phyloP scores from a whole-genome alignment of 1,140 invertebrate genomes.

The Rhizoglyphus robini region DNA sequence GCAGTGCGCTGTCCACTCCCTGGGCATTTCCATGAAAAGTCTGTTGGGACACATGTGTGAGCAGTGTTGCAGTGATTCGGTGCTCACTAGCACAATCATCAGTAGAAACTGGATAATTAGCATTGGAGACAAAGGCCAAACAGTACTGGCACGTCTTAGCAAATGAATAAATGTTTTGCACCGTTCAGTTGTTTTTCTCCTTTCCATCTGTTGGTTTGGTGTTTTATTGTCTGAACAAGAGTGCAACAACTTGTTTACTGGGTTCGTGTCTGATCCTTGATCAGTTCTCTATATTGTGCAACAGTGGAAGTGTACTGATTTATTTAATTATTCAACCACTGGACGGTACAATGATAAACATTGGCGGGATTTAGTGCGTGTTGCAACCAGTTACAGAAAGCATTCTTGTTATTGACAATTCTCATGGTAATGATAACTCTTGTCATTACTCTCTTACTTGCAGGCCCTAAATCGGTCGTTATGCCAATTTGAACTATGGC shows the following conservation, averaged over 20 bases:
- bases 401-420: too few relatives aligned
- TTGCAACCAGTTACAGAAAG: neutral
- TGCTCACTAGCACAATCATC: too few relatives aligned
- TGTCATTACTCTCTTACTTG: too few relatives aligned
- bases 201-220: neutral
- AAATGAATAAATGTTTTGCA: neutral
- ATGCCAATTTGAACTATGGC: too few relatives aligned
- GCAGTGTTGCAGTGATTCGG: neutral
- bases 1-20: too few relatives aligned
- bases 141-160: neutral
- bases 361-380: too few relatives aligned
- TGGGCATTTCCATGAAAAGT: neutral
- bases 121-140: neutral
- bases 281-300: too few relatives aligned
- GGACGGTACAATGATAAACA: neutral
- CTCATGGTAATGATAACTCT: too few relatives aligned
- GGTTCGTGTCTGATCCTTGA: too few relatives aligned
- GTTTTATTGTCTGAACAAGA: neutral
- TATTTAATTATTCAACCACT: neutral
- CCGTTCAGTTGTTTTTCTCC: neutral
- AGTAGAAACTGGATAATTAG: neutral
- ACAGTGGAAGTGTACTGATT: neutral
- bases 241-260: neutral
- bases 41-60: neutral
- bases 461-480: too few relatives aligned